A percentile compares a stretch with the other conserved stretches of the same genome.
Evolutionary conservation across 2,113 vertebrate species (phyloP).

Genomic region (Elaphurus davidianus): DNA sequence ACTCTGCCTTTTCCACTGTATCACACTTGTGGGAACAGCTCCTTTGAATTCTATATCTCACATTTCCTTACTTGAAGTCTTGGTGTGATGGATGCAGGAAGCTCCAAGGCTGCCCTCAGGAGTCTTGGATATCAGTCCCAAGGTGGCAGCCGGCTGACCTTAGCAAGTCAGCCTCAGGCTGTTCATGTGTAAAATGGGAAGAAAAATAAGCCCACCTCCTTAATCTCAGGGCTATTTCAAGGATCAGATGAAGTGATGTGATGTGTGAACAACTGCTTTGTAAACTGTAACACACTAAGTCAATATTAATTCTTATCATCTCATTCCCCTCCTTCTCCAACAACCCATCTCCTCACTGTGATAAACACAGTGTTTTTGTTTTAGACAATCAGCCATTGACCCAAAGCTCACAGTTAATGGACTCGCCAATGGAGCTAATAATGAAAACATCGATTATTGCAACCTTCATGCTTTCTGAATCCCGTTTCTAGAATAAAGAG

Average conservation of each 20-base stretch:
- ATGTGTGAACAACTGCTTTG: neutral
- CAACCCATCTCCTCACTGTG: neutral
- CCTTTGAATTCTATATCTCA: neutral
- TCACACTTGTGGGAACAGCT: neutral
- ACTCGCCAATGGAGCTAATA: conserved; percentile 7
- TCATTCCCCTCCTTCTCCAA: neutral
- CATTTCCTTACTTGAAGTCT: neutral
- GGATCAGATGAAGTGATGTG: neutral
- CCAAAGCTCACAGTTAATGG: conserved; percentile 45
- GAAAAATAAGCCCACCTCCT: neutral
- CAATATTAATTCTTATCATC: neutral
- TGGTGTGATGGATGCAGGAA: neutral
- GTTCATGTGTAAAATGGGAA: neutral
- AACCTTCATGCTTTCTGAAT: neutral
- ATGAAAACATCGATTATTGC: conserved; percentile 20
- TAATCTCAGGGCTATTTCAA: neutral
- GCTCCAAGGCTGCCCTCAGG: neutral
- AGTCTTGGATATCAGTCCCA: neutral
- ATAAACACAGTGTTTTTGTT: neutral
- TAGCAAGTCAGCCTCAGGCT: neutral
- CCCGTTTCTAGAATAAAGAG: neutral
- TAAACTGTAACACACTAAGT: neutral
- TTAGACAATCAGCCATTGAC: conserved; percentile 28
- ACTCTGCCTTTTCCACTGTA: neutral
- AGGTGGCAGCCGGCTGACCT: neutral